These are phyloP conservation scores for Sialis fuliginosa DNA, from an alignment of 2,888 invertebrate genomes.

Conservation along the genomic window DNA sequence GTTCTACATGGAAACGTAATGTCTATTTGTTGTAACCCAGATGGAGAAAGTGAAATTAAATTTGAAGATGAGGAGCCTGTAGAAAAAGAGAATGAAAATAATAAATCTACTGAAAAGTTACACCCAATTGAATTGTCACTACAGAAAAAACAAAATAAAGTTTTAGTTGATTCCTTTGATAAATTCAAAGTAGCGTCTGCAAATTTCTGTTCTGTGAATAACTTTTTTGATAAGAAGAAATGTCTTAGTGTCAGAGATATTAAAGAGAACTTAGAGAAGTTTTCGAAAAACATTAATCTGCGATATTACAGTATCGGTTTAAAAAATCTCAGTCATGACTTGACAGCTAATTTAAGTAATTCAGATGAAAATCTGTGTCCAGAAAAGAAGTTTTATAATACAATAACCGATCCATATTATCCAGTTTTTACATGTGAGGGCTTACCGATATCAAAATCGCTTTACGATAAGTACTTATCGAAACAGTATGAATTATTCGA, in stretches of 20 bases:
- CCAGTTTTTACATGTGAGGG: slow-evolving; percentile 62
- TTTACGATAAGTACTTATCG: slow-evolving; percentile 51
- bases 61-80: slow-evolving; percentile 12
- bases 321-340: slow-evolving; percentile 21
- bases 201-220: slow-evolving; percentile 9
- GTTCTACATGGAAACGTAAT: slow-evolving; percentile 53
- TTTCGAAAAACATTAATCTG: slow-evolving; percentile 36
- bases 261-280: slow-evolving; percentile 37
- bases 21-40: slow-evolving; percentile 53
- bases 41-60: slow-evolving; percentile 18
- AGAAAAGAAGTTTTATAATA: slow-evolving; percentile 36
- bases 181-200: slow-evolving; percentile 17
- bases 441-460: slow-evolving; percentile 49
- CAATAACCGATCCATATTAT: slow-evolving; percentile 62
- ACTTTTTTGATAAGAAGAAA: slow-evolving; percentile 16
- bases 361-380: slow-evolving; percentile 22
- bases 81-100: slow-evolving; percentile 7
- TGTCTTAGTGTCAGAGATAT: slow-evolving; percentile 43
- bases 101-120: slow-evolving; percentile 1
- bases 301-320: slow-evolving; percentile 33
- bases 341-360: slow-evolving; percentile 17
- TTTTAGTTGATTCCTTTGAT: slow-evolving; percentile 19
- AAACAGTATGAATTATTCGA: slow-evolving; percentile 40
- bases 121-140: not conserved
- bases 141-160: slow-evolving; percentile 7